Percentiles rank a stretch among this genome's conserved stretches.
phyloP scores from a whole-genome alignment of 2,113 vertebrate genomes.

The Danionella cerebrum region DNA sequence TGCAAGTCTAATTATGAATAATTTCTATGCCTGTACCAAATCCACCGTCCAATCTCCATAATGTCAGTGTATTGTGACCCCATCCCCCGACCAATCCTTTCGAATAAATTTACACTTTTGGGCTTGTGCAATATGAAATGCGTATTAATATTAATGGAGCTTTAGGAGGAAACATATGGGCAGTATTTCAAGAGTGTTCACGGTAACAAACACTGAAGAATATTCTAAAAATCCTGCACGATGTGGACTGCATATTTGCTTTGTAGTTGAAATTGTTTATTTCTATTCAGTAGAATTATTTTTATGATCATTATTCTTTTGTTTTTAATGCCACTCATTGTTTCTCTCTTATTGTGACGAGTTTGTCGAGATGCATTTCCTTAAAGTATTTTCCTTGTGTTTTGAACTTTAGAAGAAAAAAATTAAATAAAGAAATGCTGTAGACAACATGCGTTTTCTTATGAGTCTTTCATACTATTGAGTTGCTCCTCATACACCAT shows the following conservation, averaged over 20 bases:
- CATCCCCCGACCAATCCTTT: background rate
- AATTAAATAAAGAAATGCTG: constrained; percentile 8
- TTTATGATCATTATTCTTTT: background rate
- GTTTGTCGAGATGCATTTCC: constrained; percentile 5
- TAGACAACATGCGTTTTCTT: background rate
- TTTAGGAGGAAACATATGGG: constrained; percentile 3
- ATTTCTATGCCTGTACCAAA: constrained; percentile 50
- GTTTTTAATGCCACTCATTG: constrained; percentile 3
- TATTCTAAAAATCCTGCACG: constrained; percentile 31
- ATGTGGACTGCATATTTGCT: constrained; percentile 34
- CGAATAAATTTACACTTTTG: constrained; percentile 63
- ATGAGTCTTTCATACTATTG: background rate
- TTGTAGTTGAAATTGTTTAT: background rate
- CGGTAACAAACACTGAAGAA: constrained; percentile 49
- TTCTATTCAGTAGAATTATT: constrained; percentile 10
- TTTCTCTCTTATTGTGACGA: background rate
- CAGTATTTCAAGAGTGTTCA: constrained; percentile 38
- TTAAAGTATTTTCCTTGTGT: constrained; percentile 21
- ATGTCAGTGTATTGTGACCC: constrained; percentile 41
- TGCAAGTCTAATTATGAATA: constrained; percentile 52
- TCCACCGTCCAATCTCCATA: constrained; percentile 35
- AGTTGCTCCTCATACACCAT: too few species aligned
- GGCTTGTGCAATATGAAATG: constrained; percentile 64
- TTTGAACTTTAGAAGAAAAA: constrained; percentile 27
- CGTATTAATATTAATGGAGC: constrained; percentile 52